A percentile compares a stretch with the other conserved stretches of the same genome.
phyloP scores from a whole-genome alignment of 2,888 invertebrate species.

The Nymphalis polychloros region DNA sequence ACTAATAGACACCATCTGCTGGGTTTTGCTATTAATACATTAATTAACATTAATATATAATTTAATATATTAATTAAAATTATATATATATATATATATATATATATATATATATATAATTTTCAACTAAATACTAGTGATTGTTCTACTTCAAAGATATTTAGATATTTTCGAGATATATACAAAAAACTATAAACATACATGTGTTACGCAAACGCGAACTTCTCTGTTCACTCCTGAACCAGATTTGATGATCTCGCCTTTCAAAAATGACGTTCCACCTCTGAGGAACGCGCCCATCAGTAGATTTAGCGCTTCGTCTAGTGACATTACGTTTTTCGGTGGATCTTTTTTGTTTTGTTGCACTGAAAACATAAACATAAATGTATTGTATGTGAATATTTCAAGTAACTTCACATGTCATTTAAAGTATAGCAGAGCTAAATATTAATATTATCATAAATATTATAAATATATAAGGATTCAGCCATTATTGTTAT shows the following conservation, averaged over 20 bases:
- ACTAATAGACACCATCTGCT: not conserved
- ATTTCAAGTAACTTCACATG: not conserved
- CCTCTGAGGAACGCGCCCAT: constrained; percentile 97
- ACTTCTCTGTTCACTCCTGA: constrained; percentile 97
- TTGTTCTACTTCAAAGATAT: too few relatives aligned
- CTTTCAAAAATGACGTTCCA: constrained; percentile 96
- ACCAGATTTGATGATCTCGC: constrained; percentile 97
- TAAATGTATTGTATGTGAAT: not conserved
- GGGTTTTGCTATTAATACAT: too few relatives aligned
- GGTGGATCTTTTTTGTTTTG: constrained; percentile 84
- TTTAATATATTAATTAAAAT: too few relatives aligned
- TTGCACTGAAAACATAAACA: constrained; percentile 64
- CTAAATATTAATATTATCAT: too few relatives aligned
- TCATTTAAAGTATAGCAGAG: too few relatives aligned
- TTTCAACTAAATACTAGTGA: too few relatives aligned
- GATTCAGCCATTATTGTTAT: too few relatives aligned
- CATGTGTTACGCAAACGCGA: constrained; percentile 98
- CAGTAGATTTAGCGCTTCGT: constrained; percentile 94
- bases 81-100: too few relatives aligned
- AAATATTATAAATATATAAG: too few relatives aligned
- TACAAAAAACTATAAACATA: constrained; percentile 70
- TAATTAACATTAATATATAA: too few relatives aligned
- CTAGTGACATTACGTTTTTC: constrained; percentile 88
- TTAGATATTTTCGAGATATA: too few relatives aligned
- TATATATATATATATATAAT: too few relatives aligned